These are phyloP conservation scores for Drosophila rellima DNA, from an alignment of 2,888 invertebrate species.

Conservation along the genomic window DNA sequence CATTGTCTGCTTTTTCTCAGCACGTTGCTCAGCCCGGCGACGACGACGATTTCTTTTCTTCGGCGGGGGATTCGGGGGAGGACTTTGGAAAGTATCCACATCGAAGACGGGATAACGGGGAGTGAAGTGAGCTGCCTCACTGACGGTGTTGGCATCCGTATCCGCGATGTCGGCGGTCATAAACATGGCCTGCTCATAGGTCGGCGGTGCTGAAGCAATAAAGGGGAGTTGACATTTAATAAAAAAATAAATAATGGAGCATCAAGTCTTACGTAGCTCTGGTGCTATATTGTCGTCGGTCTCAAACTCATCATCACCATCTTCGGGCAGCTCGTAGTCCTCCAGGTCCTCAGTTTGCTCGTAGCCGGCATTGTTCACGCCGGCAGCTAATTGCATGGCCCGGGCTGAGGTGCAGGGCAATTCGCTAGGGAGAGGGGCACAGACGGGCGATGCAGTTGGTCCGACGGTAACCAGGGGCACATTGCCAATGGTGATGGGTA, in stretches of 20 bases:
- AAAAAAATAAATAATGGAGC: too few species aligned
- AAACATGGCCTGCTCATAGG: slow-evolving; percentile 85
- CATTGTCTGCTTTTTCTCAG: slow-evolving; percentile 28
- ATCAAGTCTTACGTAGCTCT: slow-evolving; percentile 68
- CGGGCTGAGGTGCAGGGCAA: slow-evolving; percentile 79
- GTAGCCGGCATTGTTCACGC: slow-evolving; percentile 48
- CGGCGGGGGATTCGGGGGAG: slow-evolving; percentile 76
- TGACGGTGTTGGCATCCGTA: slow-evolving; percentile 79
- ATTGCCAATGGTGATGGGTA: slow-evolving; percentile 85
- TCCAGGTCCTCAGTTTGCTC: slow-evolving; percentile 61
- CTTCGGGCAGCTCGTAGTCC: slow-evolving; percentile 66
- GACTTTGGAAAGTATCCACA: slow-evolving; percentile 77
- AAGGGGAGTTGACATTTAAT: neutral
- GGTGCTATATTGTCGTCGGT: slow-evolving; percentile 54
- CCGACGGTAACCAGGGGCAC: slow-evolving; percentile 76
- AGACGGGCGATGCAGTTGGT: slow-evolving; percentile 4
- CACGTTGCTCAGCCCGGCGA: slow-evolving; percentile 41
- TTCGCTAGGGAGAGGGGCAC: slow-evolving; percentile 55
- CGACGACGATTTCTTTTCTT: slow-evolving; percentile 70
- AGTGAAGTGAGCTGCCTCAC: slow-evolving; percentile 76
- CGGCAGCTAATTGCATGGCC: slow-evolving; percentile 60
- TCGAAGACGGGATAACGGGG: slow-evolving; percentile 85
- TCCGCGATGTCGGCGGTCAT: slow-evolving; percentile 83
- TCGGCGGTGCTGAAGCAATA: slow-evolving; percentile 82
- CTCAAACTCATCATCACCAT: slow-evolving; percentile 68